phyloP scores from a whole-genome alignment of 2,113 vertebrate species.

The Misgurnus anguillicaudatus region DNA sequence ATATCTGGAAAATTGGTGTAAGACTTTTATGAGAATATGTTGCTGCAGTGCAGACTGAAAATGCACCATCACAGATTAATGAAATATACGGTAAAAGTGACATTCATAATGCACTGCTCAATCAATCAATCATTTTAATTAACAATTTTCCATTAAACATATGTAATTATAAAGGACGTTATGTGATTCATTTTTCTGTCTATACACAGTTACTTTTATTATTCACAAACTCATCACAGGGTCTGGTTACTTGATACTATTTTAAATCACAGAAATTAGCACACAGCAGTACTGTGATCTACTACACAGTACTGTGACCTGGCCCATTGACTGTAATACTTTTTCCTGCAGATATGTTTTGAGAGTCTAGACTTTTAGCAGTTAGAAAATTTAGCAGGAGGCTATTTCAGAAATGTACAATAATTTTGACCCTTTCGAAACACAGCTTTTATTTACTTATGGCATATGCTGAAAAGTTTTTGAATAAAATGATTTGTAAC shows the following conservation, averaged over 20 bases:
- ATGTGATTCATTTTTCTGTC: neutral
- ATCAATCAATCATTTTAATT: neutral
- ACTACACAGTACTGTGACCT: neutral
- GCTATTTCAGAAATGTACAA: no score
- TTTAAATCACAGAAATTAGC: neutral
- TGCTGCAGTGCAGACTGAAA: constrained; percentile 12
- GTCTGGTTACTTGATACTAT: neutral
- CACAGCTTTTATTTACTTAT: no score
- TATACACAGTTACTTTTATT: neutral
- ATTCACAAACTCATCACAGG: neutral
- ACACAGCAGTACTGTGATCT: neutral
- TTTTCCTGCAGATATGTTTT: no score
- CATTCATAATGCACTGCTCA: neutral
- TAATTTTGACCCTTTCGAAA: no score
- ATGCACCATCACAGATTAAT: constrained; percentile 9
- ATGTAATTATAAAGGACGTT: neutral
- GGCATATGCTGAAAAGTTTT: no score
- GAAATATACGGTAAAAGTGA: neutral
- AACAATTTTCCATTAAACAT: neutral
- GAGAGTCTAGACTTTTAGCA: no score
- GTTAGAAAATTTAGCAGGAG: no score
- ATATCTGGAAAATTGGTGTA: neutral
- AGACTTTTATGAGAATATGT: neutral
- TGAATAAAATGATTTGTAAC: no score
- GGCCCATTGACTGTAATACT: no score